Evolutionary conservation across 2,797 vertebrate species (phyloP).

Genomic region (Odontamblyopus lacepedii): DNA sequence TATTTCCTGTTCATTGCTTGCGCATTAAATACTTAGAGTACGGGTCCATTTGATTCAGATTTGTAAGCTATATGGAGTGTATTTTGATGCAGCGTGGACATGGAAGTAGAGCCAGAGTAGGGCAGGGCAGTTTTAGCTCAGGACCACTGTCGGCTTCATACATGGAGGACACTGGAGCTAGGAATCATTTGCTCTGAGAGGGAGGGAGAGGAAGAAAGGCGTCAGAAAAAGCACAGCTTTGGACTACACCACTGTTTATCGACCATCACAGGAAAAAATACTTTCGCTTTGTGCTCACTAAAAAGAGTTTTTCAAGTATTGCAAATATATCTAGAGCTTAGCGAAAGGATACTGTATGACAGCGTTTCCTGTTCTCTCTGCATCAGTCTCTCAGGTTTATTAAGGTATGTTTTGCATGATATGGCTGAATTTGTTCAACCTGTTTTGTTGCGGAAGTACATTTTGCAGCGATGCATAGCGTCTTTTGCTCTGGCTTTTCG

Average conservation of each 20-base stretch:
- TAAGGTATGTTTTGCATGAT: slow-evolving; percentile 83
- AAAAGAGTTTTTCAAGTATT: slow-evolving; percentile 73
- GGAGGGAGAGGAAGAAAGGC: slow-evolving; percentile 81
- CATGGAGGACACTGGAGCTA: slow-evolving; percentile 73
- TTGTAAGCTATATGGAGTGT: slow-evolving; percentile 51
- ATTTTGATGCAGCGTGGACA: slow-evolving; percentile 44
- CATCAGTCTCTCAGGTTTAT: slow-evolving; percentile 74
- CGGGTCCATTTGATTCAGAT: slow-evolving; percentile 65
- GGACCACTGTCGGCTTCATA: slow-evolving; percentile 63
- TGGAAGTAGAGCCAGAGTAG: slow-evolving; percentile 60
- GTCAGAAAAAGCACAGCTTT: slow-evolving; percentile 81
- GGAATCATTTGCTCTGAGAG: slow-evolving; percentile 88
- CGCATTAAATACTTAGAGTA: slow-evolving; percentile 71
- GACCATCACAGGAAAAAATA: slow-evolving; percentile 73
- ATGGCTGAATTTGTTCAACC: slow-evolving; percentile 54
- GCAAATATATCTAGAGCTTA: slow-evolving; percentile 74
- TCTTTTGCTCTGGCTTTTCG: slow-evolving; percentile 69
- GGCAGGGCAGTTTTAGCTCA: slow-evolving; percentile 71
- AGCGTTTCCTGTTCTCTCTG: slow-evolving; percentile 65
- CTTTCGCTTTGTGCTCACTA: slow-evolving; percentile 81
- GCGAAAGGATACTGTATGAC: slow-evolving; percentile 80
- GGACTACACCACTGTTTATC: slow-evolving; percentile 86
- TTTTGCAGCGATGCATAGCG: slow-evolving; percentile 54
- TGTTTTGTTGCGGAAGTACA: slow-evolving; percentile 56
- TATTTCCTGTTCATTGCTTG: slow-evolving; percentile 69